Evolutionary conservation across 2,888 invertebrate genomes (phyloP), one percentile per base, ranked within the genome.

Genomic region (Oscheius sp.): DNA sequence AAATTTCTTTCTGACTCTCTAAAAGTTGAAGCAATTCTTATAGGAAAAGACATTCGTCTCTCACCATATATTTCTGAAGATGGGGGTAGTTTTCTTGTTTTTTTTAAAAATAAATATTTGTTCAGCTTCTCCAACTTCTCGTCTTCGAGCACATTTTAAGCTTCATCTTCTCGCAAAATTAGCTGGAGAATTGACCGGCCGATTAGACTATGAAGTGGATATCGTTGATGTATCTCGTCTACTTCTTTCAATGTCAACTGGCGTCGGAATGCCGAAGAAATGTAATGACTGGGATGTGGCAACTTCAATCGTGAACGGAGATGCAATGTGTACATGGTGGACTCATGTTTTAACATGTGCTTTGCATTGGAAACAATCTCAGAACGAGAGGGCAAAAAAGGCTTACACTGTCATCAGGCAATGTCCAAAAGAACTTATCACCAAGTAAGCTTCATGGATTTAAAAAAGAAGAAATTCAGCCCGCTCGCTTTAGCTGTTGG

Each of bases 321-420:
- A 85, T 68, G 80, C 79, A 15, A 70, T 81, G 39, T 85, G 83
- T 55, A 80, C 80, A 0, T 86, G 86, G 86, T 86, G 86, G 86
- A 76, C 84, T 3, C 82, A 86, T 69, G 71, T 86, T 10, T 55
- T 86, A 15, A 81, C 80, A 3, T 84, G 85, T 71, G 86, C 82
- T 10, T 72, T 84, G 17, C 75, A 68, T 45, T 78, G 74, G 75
- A 71, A 75, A 33, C 74, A 74, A 52, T 79, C 76, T n/a, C 79
- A 80, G 52, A 74, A 52, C 25, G 72, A 78, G 12, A 34, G 71
- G 31, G 84, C 86, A 10, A 72, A 81, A 45, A 80, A 77, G 45
- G 82, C 85, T 69, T 86, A 86, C 69, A 73, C 84, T 1, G 25
- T 82, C 3, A 80, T 86, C 25, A 55, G 86, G 1, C 79, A 77